Conservation (phyloP, 2,113 vertebrate genomes). For the Rallus limicola region DNA sequence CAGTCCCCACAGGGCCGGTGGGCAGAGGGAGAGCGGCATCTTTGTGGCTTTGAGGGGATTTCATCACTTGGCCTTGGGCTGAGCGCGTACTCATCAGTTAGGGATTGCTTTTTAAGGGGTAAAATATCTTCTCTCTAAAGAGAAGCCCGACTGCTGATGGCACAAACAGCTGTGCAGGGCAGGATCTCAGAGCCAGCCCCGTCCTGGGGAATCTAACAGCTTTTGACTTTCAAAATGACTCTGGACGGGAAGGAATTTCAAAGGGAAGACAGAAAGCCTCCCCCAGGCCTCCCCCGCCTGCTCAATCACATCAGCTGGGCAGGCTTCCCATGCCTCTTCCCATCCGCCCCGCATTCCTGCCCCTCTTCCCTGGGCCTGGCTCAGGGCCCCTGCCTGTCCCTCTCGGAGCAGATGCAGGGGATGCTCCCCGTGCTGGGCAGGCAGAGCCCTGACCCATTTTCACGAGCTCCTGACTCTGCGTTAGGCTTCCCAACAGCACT, state of each 20-base stretch:
- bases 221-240: slow-evolving; percentile 48
- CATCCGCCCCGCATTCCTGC: neutral
- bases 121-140: slow-evolving; percentile 44
- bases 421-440: neutral
- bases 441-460: neutral
- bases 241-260: slow-evolving; percentile 4
- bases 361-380: neutral
- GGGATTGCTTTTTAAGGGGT: slow-evolving; percentile 60
- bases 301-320: slow-evolving; percentile 5
- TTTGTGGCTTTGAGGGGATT: slow-evolving; percentile 18
- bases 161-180: slow-evolving; percentile 63
- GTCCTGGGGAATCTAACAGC: slow-evolving; percentile 33
- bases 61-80: slow-evolving; percentile 14
- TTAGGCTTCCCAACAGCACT: neutral
- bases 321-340: slow-evolving; percentile 1
- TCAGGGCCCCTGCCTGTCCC: neutral
- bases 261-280: slow-evolving; percentile 28
- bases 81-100: slow-evolving; percentile 35
- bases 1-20: neutral
- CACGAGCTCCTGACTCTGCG: neutral
- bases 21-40: neutral
- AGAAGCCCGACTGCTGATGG: slow-evolving; percentile 46
- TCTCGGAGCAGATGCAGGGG: neutral
- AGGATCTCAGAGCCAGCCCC: slow-evolving; percentile 10
- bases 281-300: neutral